Evolutionary conservation across 2,113 vertebrate species (phyloP).

Genomic region (Microcebus ravelobensis): DNA sequence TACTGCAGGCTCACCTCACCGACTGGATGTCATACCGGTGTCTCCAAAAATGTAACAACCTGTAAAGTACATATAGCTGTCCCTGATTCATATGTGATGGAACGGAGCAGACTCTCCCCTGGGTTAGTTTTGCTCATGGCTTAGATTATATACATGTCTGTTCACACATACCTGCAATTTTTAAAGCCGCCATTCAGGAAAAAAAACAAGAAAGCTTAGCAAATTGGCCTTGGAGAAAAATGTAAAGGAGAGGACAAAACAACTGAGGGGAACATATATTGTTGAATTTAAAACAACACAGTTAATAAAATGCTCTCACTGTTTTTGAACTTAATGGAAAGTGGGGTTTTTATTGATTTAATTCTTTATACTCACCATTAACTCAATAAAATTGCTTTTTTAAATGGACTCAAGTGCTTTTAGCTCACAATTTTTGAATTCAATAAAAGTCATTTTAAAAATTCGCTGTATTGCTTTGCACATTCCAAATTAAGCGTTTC

Average conservation of each 20-base stretch:
- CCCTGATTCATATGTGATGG: neutral
- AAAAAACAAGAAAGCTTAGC: neutral
- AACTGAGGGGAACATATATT: conserved; percentile 14
- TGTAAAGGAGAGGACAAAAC: neutral
- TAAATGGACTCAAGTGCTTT: conserved; percentile 69
- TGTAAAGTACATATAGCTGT: neutral
- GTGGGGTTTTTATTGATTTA: conserved; percentile 73
- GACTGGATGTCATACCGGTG: neutral
- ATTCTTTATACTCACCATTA: conserved; percentile 76
- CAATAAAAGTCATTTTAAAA: conserved; percentile 71
- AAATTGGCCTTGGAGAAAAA: conserved; percentile 38
- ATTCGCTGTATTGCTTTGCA: conserved; percentile 47
- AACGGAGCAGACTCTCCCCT: neutral
- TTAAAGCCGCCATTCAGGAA: conserved; percentile 16
- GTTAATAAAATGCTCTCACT: conserved; percentile 71
- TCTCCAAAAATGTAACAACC: neutral
- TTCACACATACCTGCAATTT: neutral
- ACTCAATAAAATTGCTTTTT: conserved; percentile 71
- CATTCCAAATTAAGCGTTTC: conserved; percentile 49
- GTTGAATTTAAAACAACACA: conserved; percentile 75
- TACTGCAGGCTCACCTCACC: neutral
- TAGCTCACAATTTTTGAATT: conserved; percentile 69
- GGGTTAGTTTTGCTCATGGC: neutral
- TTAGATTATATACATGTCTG: conserved; percentile 25
- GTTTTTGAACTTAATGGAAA: conserved; percentile 71